Evolutionary conservation across 2,113 vertebrate species (phyloP).

Genomic region (Cyphomyrus discorhynchus): DNA sequence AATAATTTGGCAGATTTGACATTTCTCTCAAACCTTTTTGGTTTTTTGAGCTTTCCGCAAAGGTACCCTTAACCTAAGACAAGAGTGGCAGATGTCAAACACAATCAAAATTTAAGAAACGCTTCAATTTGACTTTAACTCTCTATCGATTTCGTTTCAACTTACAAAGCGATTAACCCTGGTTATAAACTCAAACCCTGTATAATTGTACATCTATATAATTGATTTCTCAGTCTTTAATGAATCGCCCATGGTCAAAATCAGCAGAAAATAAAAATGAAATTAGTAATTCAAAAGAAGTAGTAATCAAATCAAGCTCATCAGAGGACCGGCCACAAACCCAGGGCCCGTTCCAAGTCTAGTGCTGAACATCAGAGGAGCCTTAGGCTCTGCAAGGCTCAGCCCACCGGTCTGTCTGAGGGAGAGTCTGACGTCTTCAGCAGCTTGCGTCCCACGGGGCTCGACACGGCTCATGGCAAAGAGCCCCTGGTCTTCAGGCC

Average conservation of each 20-base stretch:
- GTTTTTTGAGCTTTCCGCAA: neutral
- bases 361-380: constrained; percentile 33
- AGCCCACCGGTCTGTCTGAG: too few species aligned
- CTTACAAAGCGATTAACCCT: constrained; percentile 14
- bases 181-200: neutral
- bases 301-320: constrained; percentile 36
- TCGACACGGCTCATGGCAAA: constrained; percentile 50
- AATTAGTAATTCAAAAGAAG: constrained; percentile 19
- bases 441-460: neutral
- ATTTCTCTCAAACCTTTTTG: neutral
- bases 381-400: neutral
- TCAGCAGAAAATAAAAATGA: constrained; percentile 23
- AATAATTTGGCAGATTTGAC: neutral
- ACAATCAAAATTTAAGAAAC: neutral
- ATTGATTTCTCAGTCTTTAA: neutral
- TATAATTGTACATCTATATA: neutral
- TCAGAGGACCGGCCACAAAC: constrained; percentile 35
- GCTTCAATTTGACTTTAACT: neutral
- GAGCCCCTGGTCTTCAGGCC: constrained; percentile 83
- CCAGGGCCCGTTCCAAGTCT: constrained; percentile 49
- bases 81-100: neutral
- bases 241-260: neutral
- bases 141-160: neutral
- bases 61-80: neutral
- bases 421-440: too few species aligned